Evolutionary conservation across 2,113 vertebrate genomes (phyloP), one percentile per base, ranked within the genome.

Genomic region (Circaetus gallicus): DNA sequence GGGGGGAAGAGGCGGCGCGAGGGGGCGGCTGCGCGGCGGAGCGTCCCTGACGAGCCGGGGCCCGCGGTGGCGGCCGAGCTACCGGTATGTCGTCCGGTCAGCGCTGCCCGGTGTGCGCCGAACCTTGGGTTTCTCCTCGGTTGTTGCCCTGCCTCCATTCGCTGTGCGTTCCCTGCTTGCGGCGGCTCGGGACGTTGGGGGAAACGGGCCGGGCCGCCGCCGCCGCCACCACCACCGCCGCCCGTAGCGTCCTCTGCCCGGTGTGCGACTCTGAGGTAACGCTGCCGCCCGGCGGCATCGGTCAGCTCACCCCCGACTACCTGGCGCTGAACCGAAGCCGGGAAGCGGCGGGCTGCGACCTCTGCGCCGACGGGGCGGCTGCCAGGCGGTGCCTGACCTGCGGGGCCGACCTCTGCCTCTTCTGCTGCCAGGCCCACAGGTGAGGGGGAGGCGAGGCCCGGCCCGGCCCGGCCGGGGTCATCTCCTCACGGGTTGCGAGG

Each of bases 391-490:
- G 99, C 95, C 98, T 98, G 87, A 98, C 98, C 74, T 99, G 99
- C 98, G 96, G 97, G 79, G 96, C 98, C 86, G 98, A 98, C 95
- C 98, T 99, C 62, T 99, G 99, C 95, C 98, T 97, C 90, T 99
- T 99, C 98, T 99, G 99, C 98, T 98, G 98, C 96, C 98, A 99
- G 97, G 99, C 99, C 1, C 99, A 99, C 98, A 99, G 99, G 99
- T 99, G 96, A 97, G 95, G 73, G 86, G 61, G 93, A 50, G 32
- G 43, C 16, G n/a, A 47, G 61, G 36, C 13, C 38, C 40, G 61
- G 36, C 13, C 38, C 18, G 36, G 47, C 40, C 47, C 22, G 32
- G 36, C 4, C 20, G 24, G 85, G 26, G 49, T 13, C 55, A 5
- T 9, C n/a, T 56, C 29, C 18, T 8, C 58, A 10, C 7, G 40